phyloP scores from a whole-genome alignment of 2,888 invertebrate species.

The Drosophila mercatorum region DNA sequence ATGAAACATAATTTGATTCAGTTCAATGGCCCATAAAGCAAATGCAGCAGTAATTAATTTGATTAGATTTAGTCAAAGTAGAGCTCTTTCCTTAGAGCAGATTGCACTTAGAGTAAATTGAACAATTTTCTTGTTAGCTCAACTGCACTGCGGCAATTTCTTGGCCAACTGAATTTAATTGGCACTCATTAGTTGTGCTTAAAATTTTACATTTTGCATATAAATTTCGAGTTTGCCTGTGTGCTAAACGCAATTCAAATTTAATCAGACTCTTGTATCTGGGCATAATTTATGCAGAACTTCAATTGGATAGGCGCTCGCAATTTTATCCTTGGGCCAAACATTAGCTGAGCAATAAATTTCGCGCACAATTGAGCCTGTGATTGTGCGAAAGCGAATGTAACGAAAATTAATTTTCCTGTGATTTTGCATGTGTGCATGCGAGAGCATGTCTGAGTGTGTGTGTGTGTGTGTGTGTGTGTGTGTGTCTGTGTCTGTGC shows the following conservation, averaged over 20 bases:
- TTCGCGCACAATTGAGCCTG: constrained; percentile 72
- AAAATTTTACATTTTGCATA: constrained; percentile 38
- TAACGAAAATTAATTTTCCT: constrained; percentile 77
- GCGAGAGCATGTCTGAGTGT: constrained; percentile 7
- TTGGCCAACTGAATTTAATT: constrained; percentile 45
- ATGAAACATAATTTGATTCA: not conserved
- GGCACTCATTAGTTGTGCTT: constrained; percentile 44
- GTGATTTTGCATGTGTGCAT: constrained; percentile 63
- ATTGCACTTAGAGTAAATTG: not conserved
- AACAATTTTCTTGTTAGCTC: constrained; percentile 18
- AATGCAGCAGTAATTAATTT: not conserved
- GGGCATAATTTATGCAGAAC: constrained; percentile 64
- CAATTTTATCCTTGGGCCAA: constrained; percentile 66
- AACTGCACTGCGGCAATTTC: constrained; percentile 42
- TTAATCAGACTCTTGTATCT: constrained; percentile 55
- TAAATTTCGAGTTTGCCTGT: constrained; percentile 15
- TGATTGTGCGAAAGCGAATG: constrained; percentile 65
- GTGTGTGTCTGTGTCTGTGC: constrained; percentile 6
- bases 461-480: not conserved
- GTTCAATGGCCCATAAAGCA: not conserved
- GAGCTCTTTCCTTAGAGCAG: not conserved
- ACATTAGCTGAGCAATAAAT: constrained; percentile 76
- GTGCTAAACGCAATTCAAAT: constrained; percentile 51
- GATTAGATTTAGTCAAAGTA: not conserved
- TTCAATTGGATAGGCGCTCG: constrained; percentile 35